Base-by-base conservation (phyloP, 2,113 vertebrate species). In the Chaetodon auriga region DNA sequence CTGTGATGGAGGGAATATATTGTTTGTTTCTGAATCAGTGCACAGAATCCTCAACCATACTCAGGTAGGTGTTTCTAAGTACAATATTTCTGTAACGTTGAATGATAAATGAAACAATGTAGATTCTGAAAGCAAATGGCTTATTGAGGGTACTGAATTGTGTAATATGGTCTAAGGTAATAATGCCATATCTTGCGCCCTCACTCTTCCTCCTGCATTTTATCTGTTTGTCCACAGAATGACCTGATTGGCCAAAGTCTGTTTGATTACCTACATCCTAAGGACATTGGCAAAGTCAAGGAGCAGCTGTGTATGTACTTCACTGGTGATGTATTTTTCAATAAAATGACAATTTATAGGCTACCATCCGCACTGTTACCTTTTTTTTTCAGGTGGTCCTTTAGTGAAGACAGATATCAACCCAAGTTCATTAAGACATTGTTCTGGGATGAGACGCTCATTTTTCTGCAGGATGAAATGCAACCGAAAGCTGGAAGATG, bases 211-310 rank as follows among this genome's bases (percentile, higher is more conserved):
- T 11, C 60, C 46, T 23, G 60, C 15, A 43, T 38, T 51, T 54
- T 1, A 2, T 55, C 23, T 30, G 2, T 55, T 46, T 66, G 51
- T 68, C 35, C 36, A 45, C 21, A 78, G 65, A 78, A 68, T 57
- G 53, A 68, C 62, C 74, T 77, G 74, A 77, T n/a, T n/a, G 63
- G 75, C 8, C 51, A 77, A 41, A 78, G 41, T 21, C 43, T 58
- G 63, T 78, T 68, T 68, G 64, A 78, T 36, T 49, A 49, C 25
- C 9, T 68, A 13, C 75, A 78, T 49, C 75, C 63, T 57, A 48
- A 77, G 57, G 75, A 68, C 19, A 36, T 68, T 36, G 43, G 7
- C 25, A 58, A 68, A 48, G 75, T 77, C 41, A 58, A 68, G 51
- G 63, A 77, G 63, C 63, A 77, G 41, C 38, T 77, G 63, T 14